phyloP scores from a whole-genome alignment of 2,113 vertebrate species.

The Clarias macrocephalus region DNA sequence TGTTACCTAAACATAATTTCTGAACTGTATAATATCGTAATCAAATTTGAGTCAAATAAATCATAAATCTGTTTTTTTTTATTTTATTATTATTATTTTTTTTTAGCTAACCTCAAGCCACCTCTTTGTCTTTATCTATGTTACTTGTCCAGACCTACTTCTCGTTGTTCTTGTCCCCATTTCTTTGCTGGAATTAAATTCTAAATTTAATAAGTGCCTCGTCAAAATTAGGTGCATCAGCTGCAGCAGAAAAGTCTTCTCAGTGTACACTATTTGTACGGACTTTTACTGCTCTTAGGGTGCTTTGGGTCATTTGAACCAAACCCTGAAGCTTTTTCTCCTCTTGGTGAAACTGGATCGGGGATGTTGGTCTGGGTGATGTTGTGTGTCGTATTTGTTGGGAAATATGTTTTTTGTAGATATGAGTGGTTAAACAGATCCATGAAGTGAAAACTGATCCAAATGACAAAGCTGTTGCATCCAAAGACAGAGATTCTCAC shows the following conservation, averaged over 20 bases:
- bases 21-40: not conserved
- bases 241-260: slow-evolving; percentile 10
- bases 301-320: not conserved
- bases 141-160: slow-evolving; percentile 58
- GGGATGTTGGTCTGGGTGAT: not conserved
- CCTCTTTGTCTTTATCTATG: slow-evolving; percentile 61
- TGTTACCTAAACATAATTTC: not conserved
- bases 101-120: slow-evolving; percentile 39
- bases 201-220: slow-evolving; percentile 69
- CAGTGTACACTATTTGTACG: not conserved
- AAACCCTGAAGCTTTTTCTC: not conserved
- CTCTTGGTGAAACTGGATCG: not conserved
- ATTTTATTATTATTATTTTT: not conserved
- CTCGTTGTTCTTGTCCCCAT: slow-evolving; percentile 68
- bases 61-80: not conserved
- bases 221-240: slow-evolving; percentile 39
- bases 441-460: not conserved
- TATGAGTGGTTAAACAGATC: not conserved
- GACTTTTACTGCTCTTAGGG: not conserved
- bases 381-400: not conserved
- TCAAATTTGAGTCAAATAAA: not conserved
- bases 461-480: not conserved
- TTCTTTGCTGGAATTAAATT: slow-evolving; percentile 71
- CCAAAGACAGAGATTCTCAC: no score
- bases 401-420: not conserved